Evolutionary conservation across 1,140 invertebrate species (phyloP), one percentile per base, ranked within the genome.

Genomic region (Drosophila parvula): DNA sequence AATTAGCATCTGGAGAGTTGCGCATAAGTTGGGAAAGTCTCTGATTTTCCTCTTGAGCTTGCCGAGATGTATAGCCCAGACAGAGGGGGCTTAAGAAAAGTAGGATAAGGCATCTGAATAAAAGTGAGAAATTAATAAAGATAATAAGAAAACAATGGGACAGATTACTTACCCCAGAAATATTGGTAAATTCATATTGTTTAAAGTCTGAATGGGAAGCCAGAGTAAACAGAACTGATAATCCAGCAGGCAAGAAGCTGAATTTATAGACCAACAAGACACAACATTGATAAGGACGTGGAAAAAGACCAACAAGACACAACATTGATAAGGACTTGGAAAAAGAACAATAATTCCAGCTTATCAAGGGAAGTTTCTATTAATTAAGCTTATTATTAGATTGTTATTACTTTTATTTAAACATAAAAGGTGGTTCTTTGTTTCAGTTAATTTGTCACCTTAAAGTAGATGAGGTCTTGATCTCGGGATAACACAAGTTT

Each of bases 141-240:
- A 0, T 10, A 28, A 28, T n/a, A 7, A 14, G 3, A 0, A 11
- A 45, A 5, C 5, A 38, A 14, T 47, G 12, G 2, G n/a, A 10
- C 11, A 0, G 3, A 18, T 7, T 36, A 14, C 18, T 14, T 36
- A 36, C 50, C 32, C 16, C 32, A 53, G 16, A 36, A 22, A 9
- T 14, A 53, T 22, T 14, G 32, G 5, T 0, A 14, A 1, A 14
- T 36, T 53, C 32, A 53, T 53, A 36, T 36, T 53, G 7, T 53
- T 53, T 22, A 22, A 14, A 22, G 16, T 2, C 30, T 22, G 16
- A 4, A 4, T 5, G 8, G 11, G 12, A 14, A 2, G 32, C 16
- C 16, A 14, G 4, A 53, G 30, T 53, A 53, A 53, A 18, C 16
- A 14, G 11, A 34, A 53, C 50, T 53, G 51, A 53, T 38, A 53